phyloP scores from a whole-genome alignment of 2,797 vertebrate genomes.

The Diceros bicornis region DNA sequence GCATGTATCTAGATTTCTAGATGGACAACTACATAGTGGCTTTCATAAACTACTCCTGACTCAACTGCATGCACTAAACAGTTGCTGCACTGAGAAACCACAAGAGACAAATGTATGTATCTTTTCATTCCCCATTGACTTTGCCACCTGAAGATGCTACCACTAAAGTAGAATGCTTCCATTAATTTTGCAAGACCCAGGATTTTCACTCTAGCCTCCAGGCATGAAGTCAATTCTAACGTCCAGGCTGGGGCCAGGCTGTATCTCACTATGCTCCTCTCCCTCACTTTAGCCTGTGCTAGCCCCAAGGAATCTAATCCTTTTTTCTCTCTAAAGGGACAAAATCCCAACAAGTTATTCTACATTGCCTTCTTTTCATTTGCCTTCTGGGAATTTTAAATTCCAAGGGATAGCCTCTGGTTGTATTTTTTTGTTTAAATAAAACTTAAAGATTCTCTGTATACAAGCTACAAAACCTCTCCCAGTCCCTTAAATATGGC shows the following conservation, averaged over 20 bases:
- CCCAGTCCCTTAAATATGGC: not conserved
- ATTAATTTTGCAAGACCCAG: not conserved
- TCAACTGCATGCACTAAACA: not conserved
- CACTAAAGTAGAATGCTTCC: not conserved
- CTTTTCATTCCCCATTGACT: not conserved
- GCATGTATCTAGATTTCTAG: not conserved
- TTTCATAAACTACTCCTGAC: not conserved
- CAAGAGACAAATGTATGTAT: not conserved
- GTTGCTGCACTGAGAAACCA: not conserved
- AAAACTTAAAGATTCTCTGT: slow-evolving; percentile 28
- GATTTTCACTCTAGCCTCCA: not conserved
- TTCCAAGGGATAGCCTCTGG: not conserved
- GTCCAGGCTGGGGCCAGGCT: not conserved
- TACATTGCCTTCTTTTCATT: slow-evolving; percentile 32
- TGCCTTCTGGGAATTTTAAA: slow-evolving; percentile 32
- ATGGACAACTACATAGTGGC: not conserved
- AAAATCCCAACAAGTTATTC: not conserved
- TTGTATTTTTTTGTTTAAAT: slow-evolving; percentile 29
- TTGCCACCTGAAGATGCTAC: not conserved
- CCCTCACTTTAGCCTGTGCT: not conserved
- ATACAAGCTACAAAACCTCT: slow-evolving; percentile 24
- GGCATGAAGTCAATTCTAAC: not conserved
- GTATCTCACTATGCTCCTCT: not conserved
- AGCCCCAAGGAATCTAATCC: not conserved
- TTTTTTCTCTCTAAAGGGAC: not conserved